Evolutionary conservation across 2,113 vertebrate species (phyloP).

Genomic region (Vulpes vulpes): DNA sequence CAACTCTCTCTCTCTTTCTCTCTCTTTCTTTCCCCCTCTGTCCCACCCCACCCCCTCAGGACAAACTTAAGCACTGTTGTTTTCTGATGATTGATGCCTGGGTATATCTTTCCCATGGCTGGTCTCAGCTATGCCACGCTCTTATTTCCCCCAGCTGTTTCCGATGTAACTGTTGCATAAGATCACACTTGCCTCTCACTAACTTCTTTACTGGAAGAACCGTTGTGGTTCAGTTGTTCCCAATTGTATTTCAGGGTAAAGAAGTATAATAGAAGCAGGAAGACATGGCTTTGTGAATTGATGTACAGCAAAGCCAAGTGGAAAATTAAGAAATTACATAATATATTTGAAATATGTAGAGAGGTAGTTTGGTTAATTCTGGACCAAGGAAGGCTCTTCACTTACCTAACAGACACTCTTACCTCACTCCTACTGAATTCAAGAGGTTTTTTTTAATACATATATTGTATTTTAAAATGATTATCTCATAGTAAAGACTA

Average conservation of each 20-base stretch:
- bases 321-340: background rate
- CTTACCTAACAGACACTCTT: background rate
- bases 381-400: background rate
- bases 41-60: background rate
- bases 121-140: background rate
- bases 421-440: background rate
- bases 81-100: conserved; percentile 37
- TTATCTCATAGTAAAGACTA: background rate
- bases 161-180: conserved; percentile 44
- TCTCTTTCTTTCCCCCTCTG: background rate
- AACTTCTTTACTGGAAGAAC: background rate
- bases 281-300: background rate
- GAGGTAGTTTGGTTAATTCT: background rate
- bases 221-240: background rate
- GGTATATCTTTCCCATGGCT: conserved; percentile 8
- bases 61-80: background rate
- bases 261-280: background rate
- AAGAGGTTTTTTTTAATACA: background rate
- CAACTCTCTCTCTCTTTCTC: background rate
- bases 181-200: background rate
- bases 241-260: background rate
- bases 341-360: background rate
- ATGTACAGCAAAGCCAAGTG: background rate
- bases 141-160: conserved; percentile 59
- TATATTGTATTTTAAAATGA: background rate